Base-by-base conservation (phyloP, 1,140 invertebrate genomes). In the Carposina sasakii region DNA sequence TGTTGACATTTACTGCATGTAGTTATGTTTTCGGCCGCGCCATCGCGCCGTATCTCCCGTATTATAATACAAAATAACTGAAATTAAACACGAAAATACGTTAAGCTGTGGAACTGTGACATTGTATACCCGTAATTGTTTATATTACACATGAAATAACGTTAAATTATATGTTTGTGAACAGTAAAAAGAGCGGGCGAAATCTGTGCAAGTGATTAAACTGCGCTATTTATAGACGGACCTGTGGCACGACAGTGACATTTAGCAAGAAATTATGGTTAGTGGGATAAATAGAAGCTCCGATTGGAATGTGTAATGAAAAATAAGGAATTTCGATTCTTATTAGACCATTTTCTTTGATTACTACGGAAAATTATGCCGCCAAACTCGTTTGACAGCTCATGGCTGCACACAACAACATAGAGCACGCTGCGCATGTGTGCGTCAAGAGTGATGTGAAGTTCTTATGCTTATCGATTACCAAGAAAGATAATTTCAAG, bases 401-500 rank as follows among this genome's bases (percentile, higher is more conserved):
- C 71, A 65, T 48, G 42, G 40, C 62, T 57, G 52, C 74, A 79
- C 63, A 76, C 69, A 71, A 46, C 46, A 51, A 51, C 20, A 64
- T 22, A 40, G 22, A 60, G 24, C 48, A 58, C 41, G 46, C 12
- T 67, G 64, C 68, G 68, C 64, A 71, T 73, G 76, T 83, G 64
- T 74, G 73, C 43, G 67, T 65, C 22, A 10, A 39, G 30, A 79
- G 76, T 75, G 75, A 76, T 81, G 76, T 78, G 71, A 75, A 78
- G 69, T 79, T 73, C 68, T 74, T 75, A 62, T 57, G 71, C 65
- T 77, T 83, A 83, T 83, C 79, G 79, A 83, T 83, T 76, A 59
- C 63, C 52, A 60, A n/a, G n/a, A n/a, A n/a, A 74, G 76, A 81
- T 83, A 72, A 81, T 67, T 81, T 76, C 76, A 83, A 83, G 76